These are phyloP conservation scores for Chloebia gouldiae DNA, from an alignment of 2,113 vertebrate genomes.

Conservation along the genomic window DNA sequence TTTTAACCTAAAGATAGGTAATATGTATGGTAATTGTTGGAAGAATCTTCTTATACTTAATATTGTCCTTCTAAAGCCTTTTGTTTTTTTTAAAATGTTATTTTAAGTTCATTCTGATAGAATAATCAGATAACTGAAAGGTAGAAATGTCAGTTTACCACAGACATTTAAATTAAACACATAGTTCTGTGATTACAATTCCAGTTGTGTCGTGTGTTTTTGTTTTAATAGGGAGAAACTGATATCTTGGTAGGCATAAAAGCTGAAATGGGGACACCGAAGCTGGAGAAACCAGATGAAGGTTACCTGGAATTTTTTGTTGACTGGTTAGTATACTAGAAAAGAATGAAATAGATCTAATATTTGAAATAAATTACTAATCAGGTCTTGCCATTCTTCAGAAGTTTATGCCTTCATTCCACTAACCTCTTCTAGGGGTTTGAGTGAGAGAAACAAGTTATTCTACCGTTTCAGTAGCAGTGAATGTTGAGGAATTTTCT, in stretches of 20 bases:
- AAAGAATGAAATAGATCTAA: neutral
- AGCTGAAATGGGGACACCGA: conserved; percentile 93
- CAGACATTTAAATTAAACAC: neutral
- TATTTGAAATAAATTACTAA: neutral
- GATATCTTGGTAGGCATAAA: conserved; percentile 94
- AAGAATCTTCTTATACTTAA: neutral
- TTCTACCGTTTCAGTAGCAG: neutral
- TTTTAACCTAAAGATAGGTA: neutral
- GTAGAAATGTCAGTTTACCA: neutral
- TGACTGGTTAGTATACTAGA: conserved; percentile 85
- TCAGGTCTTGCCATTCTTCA: neutral
- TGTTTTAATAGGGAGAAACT: conserved; percentile 85
- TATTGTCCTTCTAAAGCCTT: neutral
- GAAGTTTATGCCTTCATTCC: neutral
- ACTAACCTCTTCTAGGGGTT: neutral
- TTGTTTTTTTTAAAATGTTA: neutral
- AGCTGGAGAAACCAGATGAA: conserved; percentile 83
- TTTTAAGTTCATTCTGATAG: neutral
- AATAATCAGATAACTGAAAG: neutral
- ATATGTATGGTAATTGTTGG: neutral
- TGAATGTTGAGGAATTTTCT: neutral
- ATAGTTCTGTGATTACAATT: neutral
- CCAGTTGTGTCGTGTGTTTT: neutral
- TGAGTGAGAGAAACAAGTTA: neutral
- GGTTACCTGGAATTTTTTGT: conserved; percentile 97